phyloP scores from a whole-genome alignment of 2,113 vertebrate genomes.

The Ailurus styani region DNA sequence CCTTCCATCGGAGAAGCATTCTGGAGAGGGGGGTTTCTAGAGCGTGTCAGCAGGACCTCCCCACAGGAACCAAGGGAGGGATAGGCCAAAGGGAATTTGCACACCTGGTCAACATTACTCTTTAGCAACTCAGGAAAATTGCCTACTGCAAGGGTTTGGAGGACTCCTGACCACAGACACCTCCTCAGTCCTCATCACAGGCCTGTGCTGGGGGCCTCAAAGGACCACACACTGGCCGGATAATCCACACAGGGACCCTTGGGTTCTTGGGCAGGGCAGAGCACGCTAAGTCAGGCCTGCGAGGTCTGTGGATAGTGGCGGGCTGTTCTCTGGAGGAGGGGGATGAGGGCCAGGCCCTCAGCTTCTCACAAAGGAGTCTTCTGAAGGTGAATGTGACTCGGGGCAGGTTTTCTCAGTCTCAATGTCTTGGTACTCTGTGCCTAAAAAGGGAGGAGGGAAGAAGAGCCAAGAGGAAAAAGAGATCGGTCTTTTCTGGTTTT shows the following conservation, averaged over 20 bases:
- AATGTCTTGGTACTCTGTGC: constrained; percentile 61
- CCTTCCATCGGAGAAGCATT: constrained; percentile 39
- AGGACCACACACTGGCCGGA: background rate
- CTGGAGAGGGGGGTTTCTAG: constrained; percentile 19
- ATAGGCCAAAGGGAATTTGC: background rate
- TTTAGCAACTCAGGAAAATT: background rate
- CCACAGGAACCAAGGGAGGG: background rate
- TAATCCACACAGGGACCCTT: background rate
- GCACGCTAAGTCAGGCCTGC: constrained; percentile 32
- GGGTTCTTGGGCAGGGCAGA: background rate
- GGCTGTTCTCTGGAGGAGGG: constrained; percentile 32
- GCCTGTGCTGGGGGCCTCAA: constrained; percentile 47
- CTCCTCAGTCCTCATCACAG: constrained; percentile 53
- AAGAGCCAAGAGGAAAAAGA: constrained; percentile 66
- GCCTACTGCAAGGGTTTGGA: background rate
- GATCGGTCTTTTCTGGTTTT: constrained; percentile 63
- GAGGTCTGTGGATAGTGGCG: constrained; percentile 25
- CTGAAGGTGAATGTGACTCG: constrained; percentile 57
- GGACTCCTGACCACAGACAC: background rate
- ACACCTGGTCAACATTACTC: background rate
- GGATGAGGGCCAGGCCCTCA: constrained; percentile 50
- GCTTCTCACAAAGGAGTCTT: constrained; percentile 70
- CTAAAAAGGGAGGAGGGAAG: constrained; percentile 55
- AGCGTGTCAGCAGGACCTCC: background rate
- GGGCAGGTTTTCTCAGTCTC: constrained; percentile 65